A percentile compares a stretch with the other conserved stretches of the same genome.
phyloP scores from a whole-genome alignment of 2,797 vertebrate species.

The Rhinichthys osculus region DNA sequence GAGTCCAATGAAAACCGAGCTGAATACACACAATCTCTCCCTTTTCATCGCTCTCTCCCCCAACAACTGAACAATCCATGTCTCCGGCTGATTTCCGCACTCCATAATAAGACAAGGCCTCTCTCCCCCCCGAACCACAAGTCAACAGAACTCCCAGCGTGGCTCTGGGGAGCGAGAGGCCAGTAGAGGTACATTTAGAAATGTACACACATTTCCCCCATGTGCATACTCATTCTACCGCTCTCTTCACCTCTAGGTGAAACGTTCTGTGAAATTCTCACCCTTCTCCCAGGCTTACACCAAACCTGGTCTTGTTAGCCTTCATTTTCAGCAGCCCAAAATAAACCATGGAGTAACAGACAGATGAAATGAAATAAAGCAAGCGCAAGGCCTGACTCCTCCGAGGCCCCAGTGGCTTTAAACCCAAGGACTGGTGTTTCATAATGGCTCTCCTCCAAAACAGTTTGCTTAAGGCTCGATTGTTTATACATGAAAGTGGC shows the following conservation, averaged over 20 bases:
- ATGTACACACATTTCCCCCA: constrained; percentile 39
- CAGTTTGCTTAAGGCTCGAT: constrained; percentile 93
- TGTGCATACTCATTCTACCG: constrained; percentile 18
- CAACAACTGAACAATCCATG: constrained; percentile 47
- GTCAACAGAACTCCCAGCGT: constrained; percentile 44
- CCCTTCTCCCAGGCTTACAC: constrained; percentile 38
- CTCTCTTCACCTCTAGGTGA: constrained; percentile 42
- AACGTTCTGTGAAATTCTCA: constrained; percentile 53
- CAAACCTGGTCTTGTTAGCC: constrained; percentile 48
- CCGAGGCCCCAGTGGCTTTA: constrained; percentile 71
- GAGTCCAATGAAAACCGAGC: constrained; percentile 74
- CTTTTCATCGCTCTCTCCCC: constrained; percentile 14
- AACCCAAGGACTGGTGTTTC: constrained; percentile 83
- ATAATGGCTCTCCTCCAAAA: constrained; percentile 95
- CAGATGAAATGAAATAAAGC: constrained; percentile 61
- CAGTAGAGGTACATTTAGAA: constrained; percentile 46
- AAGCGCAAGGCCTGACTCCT: constrained; percentile 70
- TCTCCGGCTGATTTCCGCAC: constrained; percentile 52
- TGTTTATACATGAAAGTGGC: constrained; percentile 83
- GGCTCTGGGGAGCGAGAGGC: constrained; percentile 42
- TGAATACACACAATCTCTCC: constrained; percentile 58
- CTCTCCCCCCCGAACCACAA: constrained; percentile 26
- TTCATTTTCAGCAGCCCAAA: constrained; percentile 56
- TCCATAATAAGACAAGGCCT: constrained; percentile 49
- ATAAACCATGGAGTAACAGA: constrained; percentile 60